Evolutionary conservation across 2,113 vertebrate species (phyloP).

Genomic region (Mystacornis crossleyi): DNA sequence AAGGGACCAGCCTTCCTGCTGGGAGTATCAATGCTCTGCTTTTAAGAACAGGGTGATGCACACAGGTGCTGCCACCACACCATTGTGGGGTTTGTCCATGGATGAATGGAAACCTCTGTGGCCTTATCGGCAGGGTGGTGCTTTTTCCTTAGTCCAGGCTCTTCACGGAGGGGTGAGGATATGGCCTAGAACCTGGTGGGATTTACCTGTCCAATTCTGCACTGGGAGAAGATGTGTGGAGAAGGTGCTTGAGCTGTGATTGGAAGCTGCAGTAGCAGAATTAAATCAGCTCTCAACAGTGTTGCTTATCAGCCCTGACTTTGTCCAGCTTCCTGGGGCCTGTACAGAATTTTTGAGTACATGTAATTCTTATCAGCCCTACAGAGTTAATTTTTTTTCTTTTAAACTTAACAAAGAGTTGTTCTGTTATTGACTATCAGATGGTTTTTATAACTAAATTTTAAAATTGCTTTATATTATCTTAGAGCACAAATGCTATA

Average conservation of each 20-base stretch:
- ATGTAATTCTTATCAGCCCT: background rate
- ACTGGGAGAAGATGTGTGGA: background rate
- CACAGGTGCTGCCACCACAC: background rate
- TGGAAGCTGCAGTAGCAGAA: background rate
- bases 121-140: background rate
- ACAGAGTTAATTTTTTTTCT: background rate
- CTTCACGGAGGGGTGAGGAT: background rate
- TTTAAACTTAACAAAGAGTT: background rate
- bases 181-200: background rate
- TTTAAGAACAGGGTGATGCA: background rate
- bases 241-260: background rate
- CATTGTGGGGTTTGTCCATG: fast-evolving
- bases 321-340: background rate
- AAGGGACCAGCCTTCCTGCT: background rate
- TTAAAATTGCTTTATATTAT: background rate
- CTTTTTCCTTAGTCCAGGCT: background rate
- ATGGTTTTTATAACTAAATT: background rate
- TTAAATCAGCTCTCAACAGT: background rate
- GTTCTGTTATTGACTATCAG: background rate
- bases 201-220: background rate
- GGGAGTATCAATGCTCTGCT: background rate
- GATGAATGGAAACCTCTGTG: background rate
- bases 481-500: background rate
- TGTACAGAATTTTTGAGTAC: background rate
- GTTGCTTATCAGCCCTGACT: background rate